Base-by-base conservation (phyloP, 2,113 vertebrate genomes). In the Aphelocoma coerulescens region DNA sequence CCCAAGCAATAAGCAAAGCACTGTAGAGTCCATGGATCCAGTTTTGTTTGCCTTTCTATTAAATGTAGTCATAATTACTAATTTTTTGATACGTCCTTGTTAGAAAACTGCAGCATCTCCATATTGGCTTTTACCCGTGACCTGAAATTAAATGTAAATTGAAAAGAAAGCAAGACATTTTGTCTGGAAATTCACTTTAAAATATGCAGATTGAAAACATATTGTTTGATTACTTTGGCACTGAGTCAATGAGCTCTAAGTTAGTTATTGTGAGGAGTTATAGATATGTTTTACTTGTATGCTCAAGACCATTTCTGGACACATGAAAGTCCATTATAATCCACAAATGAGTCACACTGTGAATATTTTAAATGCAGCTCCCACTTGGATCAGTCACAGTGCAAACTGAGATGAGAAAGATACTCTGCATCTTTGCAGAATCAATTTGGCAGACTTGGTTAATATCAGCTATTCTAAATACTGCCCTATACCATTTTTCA, bases 201-300 rank as follows among this genome's bases (percentile, higher is more conserved):
- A 48, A 67, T 37, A 73, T 84, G 27, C n/a, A 71, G 55, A 46
- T 52, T 74, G 37, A 54, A 94, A 89, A 75, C 23, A 41, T 32
- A 23, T 52, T 95, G 69, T 83, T 86, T 85, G 80, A 55, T 93
- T 78, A 95, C 67, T 77, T 85, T 83, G 74, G n/a, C 82, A 62
- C 74, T 77, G 74, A 96, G 55, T 93, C 86, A 85, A 10, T 91
- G 59, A 62, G 24, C 32, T 78, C 33, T 52, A 59, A 89, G 15
- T 91, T 32, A 66, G 54, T 90, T 82, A 74, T 52, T 46, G 46
- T 93, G 85, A 59, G 41, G 84, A 92, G 33, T 72, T 91, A 69
- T 8, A 78, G 91, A 55, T 67, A 59, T 57, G 12, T 90, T 93
- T 90, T 91, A 26, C 52, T 63, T 55, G 30, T 39, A 32, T n/a